Base-by-base conservation (phyloP, 2,797 vertebrate species). In the Triplophysa yarkandensis region DNA sequence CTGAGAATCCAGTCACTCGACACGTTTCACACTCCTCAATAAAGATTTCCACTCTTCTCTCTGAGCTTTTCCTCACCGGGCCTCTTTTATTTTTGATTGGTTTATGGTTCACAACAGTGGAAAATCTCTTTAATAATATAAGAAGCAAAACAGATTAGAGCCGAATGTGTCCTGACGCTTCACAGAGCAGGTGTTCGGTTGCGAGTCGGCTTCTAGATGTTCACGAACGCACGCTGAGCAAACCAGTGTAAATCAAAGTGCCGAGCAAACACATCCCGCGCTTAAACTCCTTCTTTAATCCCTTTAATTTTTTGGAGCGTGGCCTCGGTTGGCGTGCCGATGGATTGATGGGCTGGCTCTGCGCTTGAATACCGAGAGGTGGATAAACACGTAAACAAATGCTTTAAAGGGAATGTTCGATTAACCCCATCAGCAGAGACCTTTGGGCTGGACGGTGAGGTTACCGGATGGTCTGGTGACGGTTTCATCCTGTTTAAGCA, bases 241-340 rank as follows among this genome's bases (percentile, higher is more conserved):
- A 67, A 32, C 69, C 65, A 54, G 77, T 84, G 82, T 74, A 80
- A 85, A 86, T 87, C 80, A 88, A 88, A 89, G 85, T 86, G 87
- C 89, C 68, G 85, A 79, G 74, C 84, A 85, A 85, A 89, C 88
- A 89, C 83, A 88, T 90, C 84, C 84, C 80, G 80, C 61, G 83
- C 88, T 86, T 89, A 88, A 86, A 87, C 85, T 82, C 82, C 87
- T 87, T 90, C 89, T 90, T 91, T 89, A 87, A 83, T 88, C 87
- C 82, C 82, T 54, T n/a, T 63, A 23, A 25, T 36, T 68, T 71
- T 68, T 67, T 75, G 41, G 32, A 75, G 64, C 64, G 23, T 39
- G 72, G 54, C 63, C 86, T 89, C 77, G 41, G 32, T 84, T 85
- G 86, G 83, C 83, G 85, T 87, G 84, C 88, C 84, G 83, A 61